Evolutionary conservation across 2,888 invertebrate genomes (phyloP), one percentile per base, ranked within the genome.

Genomic region (Volucella zonaria): DNA sequence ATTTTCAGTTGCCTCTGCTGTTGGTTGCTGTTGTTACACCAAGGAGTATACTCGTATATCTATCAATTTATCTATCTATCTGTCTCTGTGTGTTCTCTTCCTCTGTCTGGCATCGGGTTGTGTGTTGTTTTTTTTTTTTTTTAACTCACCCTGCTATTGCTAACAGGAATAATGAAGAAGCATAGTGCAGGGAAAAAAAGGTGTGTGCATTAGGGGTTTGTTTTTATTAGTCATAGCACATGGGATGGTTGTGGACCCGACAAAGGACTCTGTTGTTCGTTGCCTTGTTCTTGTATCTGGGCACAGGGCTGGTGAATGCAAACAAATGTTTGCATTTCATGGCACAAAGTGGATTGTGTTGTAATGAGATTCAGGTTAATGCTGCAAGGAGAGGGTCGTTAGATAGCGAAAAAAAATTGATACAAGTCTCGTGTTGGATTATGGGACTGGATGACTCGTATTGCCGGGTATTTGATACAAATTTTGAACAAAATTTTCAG

Each of bases 151-250:
- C 12, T 66, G 52, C 23, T 23, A 23, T 23, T 10, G 15, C 15
- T 3, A 80, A 74, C 43, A 49, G 49, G 66, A 66, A 79, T 75
- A 66, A 71, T 75, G 66, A 79, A 78, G 56, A 76, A 58, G 64
- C 51, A 56, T 62, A 14, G 62, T 9, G n/a, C 18, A 49, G 18
- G 47, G 31, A 52, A 64, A 73, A 54, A 64, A 71, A 71, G 74
- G 79, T 75, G 79, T 59, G 75, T 70, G 71, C 83, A 83, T 80
- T 76, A 83, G 75, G 61, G 71, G 64, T 52, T 74, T 74, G 59
- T 47, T 70, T 70, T 64, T 71, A 70, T 79, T 66, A 78, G 45
- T 64, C 67, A 64, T 68, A 68, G 68, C 75, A 76, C 62, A 64
- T 68, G 74, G 68, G 79, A 76, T 76, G 47, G 23, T 56, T 67